These are phyloP conservation scores for Fulica atra DNA, from an alignment of 2,113 vertebrate species.

Conservation along the genomic window DNA sequence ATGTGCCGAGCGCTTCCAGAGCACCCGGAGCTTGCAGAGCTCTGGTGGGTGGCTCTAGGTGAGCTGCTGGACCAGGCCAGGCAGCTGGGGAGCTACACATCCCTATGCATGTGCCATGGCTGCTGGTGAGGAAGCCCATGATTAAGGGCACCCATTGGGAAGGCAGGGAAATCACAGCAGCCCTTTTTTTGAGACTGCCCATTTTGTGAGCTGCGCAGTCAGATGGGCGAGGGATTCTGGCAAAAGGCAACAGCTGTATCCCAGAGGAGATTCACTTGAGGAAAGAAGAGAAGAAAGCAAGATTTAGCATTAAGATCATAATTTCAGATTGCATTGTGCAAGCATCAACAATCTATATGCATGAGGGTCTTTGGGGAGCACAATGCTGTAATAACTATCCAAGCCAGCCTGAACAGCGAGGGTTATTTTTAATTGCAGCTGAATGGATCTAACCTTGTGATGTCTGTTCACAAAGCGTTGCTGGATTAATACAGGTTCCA, in stretches of 20 bases:
- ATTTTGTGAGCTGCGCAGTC: background rate
- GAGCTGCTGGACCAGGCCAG: background rate
- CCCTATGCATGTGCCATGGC: accelerated
- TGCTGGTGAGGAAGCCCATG: accelerated
- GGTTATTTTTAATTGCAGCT: slow-evolving; percentile 32
- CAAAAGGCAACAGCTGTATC: background rate
- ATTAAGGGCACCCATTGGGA: background rate
- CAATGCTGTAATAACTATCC: background rate
- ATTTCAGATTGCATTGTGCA: slow-evolving; percentile 66
- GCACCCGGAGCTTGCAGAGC: background rate
- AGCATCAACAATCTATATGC: slow-evolving; percentile 32
- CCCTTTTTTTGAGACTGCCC: background rate
- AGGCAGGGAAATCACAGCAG: background rate
- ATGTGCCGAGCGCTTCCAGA: accelerated
- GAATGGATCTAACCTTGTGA: slow-evolving; percentile 53
- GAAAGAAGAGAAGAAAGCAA: slow-evolving; percentile 65
- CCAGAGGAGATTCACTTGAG: slow-evolving; percentile 61
- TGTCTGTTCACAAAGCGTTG: slow-evolving; percentile 15
- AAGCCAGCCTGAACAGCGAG: background rate
- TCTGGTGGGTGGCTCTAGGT: accelerated
- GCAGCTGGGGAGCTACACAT: background rate
- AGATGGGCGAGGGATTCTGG: background rate
- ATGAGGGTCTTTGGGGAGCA: slow-evolving; percentile 14
- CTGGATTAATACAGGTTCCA: slow-evolving; percentile 44
- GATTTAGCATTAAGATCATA: slow-evolving; percentile 55